Evolutionary conservation across 2,797 vertebrate genomes (phyloP).

Genomic region (Cuculus canorus): DNA sequence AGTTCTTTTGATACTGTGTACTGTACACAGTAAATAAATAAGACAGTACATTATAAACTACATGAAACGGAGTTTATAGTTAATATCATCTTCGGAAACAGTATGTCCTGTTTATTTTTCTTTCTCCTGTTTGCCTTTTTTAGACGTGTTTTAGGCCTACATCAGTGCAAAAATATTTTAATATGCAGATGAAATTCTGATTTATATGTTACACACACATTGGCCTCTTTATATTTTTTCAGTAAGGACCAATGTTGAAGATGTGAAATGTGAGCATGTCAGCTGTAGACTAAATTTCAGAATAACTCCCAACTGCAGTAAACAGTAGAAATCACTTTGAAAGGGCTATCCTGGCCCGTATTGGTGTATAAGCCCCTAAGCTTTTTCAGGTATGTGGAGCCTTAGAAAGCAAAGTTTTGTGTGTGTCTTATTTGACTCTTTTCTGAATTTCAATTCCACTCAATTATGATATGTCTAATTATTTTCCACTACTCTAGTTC

Average conservation of each 20-base stretch:
- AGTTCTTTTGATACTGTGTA: not conserved
- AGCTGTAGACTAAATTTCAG: not conserved
- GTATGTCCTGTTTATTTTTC: not conserved
- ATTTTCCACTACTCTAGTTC: not conserved
- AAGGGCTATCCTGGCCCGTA: not conserved
- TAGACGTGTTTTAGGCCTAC: too few species aligned
- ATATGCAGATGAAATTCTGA: not conserved
- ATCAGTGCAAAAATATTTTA: not conserved
- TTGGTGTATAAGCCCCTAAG: fast-evolving
- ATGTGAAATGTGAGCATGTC: fast-evolving
- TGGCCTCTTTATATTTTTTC: not conserved
- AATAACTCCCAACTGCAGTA: fast-evolving
- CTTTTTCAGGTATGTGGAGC: fast-evolving
- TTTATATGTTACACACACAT: not conserved
- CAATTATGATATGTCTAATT: not conserved
- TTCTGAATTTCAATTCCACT: not conserved
- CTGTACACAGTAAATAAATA: too few species aligned
- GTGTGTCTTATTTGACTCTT: fast-evolving
- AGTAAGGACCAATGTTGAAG: fast-evolving
- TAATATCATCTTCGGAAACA: not conserved
- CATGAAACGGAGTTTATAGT: fast-evolving
- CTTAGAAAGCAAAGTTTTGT: not conserved
- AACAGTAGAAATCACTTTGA: not conserved
- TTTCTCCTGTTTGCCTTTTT: not conserved
- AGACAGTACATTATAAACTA: fast-evolving